These are phyloP conservation scores for Apomyelois bistriatella DNA, from an alignment of 2,888 invertebrate species.

Conservation along the genomic window DNA sequence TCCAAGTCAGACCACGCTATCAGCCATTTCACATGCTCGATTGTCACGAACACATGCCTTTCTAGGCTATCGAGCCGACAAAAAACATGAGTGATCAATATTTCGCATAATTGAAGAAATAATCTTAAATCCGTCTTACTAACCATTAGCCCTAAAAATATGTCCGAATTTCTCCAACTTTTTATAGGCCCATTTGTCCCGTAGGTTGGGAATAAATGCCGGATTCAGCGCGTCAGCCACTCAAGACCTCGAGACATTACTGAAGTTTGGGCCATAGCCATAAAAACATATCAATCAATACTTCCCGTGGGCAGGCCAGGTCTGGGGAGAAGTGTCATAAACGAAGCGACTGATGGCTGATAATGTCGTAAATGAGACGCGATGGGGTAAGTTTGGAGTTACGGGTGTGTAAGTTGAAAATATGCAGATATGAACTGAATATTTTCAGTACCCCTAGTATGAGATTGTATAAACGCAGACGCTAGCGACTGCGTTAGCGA, in stretches of 20 bases:
- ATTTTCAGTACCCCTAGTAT: no score
- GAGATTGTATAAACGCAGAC: no score
- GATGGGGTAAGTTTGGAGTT: background rate
- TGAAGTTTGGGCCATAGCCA: constrained; percentile 1
- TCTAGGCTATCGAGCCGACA: no score
- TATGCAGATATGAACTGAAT: background rate
- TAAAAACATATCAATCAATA: constrained; percentile 8
- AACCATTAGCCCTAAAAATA: background rate
- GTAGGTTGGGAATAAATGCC: background rate
- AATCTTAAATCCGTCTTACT: no score
- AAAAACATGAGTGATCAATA: no score
- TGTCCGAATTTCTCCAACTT: background rate
- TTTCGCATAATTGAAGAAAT: no score
- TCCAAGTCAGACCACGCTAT: no score
- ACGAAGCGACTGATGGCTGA: background rate
- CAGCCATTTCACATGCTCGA: no score
- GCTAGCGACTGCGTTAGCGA: no score
- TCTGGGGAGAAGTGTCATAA: background rate
- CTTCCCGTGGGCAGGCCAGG: background rate
- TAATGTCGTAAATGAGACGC: constrained; percentile 7
- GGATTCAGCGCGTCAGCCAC: background rate
- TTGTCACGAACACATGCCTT: no score
- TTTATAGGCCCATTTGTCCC: background rate
- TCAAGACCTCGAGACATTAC: background rate
- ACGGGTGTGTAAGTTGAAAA: background rate